These are phyloP conservation scores for Trypoxylon attenuatum DNA, from an alignment of 2,888 invertebrate genomes.

Conservation along the genomic window DNA sequence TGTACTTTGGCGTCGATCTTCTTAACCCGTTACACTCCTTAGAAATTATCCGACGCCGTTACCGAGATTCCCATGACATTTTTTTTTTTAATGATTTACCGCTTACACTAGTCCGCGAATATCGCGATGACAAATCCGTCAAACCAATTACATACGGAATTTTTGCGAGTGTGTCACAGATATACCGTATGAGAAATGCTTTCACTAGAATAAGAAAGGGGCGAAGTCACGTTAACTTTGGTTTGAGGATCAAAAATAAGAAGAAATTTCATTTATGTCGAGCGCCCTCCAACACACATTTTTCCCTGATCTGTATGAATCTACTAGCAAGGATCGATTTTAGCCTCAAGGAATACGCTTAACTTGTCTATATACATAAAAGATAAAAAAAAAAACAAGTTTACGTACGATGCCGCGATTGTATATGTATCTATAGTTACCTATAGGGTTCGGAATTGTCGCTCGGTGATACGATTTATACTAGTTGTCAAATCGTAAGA, in stretches of 20 bases:
- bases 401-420: conserved; percentile 26
- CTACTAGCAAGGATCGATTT: conserved; percentile 17
- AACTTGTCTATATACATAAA: conserved; percentile 27
- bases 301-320: conserved; percentile 10
- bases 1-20: background rate
- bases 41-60: background rate
- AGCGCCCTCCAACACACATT: conserved; percentile 13
- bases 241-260: too few species aligned
- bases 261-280: too few species aligned
- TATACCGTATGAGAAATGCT: too few species aligned
- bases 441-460: conserved; percentile 34
- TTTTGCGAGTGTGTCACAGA: background rate
- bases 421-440: conserved; percentile 52
- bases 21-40: too few species aligned
- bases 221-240: too few species aligned
- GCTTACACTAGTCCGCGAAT: background rate
- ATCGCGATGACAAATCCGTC: background rate
- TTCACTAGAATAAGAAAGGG: too few species aligned
- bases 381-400: conserved; percentile 1
- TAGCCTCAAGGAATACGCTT: conserved; percentile 48
- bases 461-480: conserved; percentile 45
- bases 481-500: conserved; percentile 47
- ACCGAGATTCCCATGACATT: background rate
- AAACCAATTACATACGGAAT: background rate
- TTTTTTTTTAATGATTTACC: background rate